These are phyloP conservation scores for Sus cebifrons DNA, from an alignment of 2,797 vertebrate species.

Conservation along the genomic window DNA sequence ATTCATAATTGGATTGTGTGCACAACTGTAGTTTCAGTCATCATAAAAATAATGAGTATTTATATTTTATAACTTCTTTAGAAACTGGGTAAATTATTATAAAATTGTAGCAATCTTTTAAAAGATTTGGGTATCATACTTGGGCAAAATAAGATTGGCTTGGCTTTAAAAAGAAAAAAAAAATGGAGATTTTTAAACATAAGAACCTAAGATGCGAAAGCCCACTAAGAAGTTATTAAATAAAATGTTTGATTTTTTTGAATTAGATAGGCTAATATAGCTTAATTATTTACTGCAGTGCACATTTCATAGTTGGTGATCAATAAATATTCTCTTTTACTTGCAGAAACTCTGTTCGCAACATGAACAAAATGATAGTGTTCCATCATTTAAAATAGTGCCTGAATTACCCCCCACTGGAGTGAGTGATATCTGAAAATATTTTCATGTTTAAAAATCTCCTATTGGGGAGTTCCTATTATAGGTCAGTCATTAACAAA, in stretches of 20 bases:
- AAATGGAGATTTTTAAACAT: neutral
- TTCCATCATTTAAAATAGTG: neutral
- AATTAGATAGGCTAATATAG: neutral
- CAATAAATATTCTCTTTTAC: neutral
- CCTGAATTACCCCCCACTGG: neutral
- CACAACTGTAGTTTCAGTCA: neutral
- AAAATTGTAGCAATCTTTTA: neutral
- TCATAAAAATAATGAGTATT: neutral
- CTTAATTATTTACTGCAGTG: neutral
- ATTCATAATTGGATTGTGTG: slow-evolving; percentile 27
- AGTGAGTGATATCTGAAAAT: neutral
- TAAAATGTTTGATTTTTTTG: neutral
- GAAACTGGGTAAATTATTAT: neutral
- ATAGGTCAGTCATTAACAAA: too few relatives aligned
- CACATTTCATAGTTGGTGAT: neutral
- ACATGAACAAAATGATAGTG: neutral
- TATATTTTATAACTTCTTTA: slow-evolving; percentile 22
- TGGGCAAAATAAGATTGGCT: neutral
- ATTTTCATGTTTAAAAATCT: neutral
- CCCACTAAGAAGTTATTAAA: neutral
- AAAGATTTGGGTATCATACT: neutral
- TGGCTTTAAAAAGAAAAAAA: neutral
- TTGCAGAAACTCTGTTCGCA: neutral
- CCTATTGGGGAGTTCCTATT: neutral
- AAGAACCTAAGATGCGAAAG: neutral